Conservation (phyloP, 2,888 invertebrate genomes). For the Steromphala cineraria region DNA sequence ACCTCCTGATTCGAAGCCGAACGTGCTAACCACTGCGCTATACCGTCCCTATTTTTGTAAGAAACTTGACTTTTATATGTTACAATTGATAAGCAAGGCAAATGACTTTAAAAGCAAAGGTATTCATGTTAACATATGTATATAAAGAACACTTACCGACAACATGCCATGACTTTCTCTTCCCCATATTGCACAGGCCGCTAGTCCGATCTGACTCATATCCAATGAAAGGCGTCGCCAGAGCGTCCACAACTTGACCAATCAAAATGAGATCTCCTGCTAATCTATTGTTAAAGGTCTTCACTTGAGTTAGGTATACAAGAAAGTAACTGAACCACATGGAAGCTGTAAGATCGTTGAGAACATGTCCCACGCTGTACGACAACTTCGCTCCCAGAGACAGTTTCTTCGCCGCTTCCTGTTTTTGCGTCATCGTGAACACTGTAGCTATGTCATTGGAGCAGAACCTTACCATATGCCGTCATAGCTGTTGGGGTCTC, state of each 20-base stretch:
- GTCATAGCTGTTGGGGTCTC: no score
- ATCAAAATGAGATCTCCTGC: slow-evolving; percentile 80
- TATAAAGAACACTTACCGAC: slow-evolving; percentile 80
- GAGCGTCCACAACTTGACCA: slow-evolving; percentile 87
- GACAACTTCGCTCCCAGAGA: slow-evolving; percentile 52
- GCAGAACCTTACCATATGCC: no score
- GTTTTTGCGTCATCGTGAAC: background rate
- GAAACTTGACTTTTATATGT: no score
- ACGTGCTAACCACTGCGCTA: no score
- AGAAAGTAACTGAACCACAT: slow-evolving; percentile 96
- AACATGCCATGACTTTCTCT: slow-evolving; percentile 92
- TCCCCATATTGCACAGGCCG: slow-evolving; percentile 81
- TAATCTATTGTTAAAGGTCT: slow-evolving; percentile 67
- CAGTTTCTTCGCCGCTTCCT: slow-evolving; percentile 7
- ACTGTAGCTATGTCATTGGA: no score
- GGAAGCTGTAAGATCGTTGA: slow-evolving; percentile 93
- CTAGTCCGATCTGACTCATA: slow-evolving; percentile 86
- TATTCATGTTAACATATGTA: no score
- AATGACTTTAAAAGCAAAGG: no score
- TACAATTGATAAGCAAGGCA: no score
- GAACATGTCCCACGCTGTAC: slow-evolving; percentile 87
- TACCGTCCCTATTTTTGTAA: no score
- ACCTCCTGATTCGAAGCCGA: no score
- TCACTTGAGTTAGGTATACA: slow-evolving; percentile 84
- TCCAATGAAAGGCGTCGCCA: slow-evolving; percentile 92